phyloP scores from a whole-genome alignment of 1,140 invertebrate genomes.

The Diabrotica virgifera region DNA sequence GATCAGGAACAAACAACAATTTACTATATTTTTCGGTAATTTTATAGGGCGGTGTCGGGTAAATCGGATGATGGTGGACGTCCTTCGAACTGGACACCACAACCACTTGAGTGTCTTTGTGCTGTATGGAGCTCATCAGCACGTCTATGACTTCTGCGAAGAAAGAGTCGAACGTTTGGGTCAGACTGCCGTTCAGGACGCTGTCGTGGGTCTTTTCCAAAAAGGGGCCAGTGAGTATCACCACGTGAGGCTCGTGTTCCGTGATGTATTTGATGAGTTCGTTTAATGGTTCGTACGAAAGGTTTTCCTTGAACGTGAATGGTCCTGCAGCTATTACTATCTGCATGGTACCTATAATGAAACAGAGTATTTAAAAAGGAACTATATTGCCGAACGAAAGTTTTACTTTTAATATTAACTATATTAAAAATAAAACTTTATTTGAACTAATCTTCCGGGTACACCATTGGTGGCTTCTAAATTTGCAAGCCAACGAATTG shows the following conservation, averaged over 20 bases:
- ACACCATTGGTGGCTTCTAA: too few species aligned
- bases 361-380: background rate
- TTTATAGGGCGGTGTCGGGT: slow-evolving; percentile 74
- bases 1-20: slow-evolving; percentile 69
- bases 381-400: too few species aligned
- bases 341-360: slow-evolving; percentile 51
- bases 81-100: slow-evolving; percentile 75
- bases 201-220: slow-evolving; percentile 67
- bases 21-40: slow-evolving; percentile 55
- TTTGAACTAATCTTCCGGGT: too few species aligned
- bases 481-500: too few species aligned
- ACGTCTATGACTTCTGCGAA: slow-evolving; percentile 68
- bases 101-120: slow-evolving; percentile 63
- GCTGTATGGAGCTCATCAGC: slow-evolving; percentile 53
- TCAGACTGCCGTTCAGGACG: slow-evolving; percentile 56
- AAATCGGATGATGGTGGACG: slow-evolving; percentile 71
- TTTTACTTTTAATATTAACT: too few species aligned
- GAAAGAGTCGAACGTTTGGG: slow-evolving; percentile 65
- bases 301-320: slow-evolving; percentile 71
- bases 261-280: slow-evolving; percentile 70
- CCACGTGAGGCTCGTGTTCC: slow-evolving; percentile 71
- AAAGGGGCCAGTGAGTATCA: slow-evolving; percentile 82
- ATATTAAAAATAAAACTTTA: too few species aligned
- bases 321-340: slow-evolving; percentile 79
- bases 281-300: slow-evolving; percentile 76